Evolutionary conservation across 1,140 invertebrate species (phyloP).

Genomic region (Pseudomyrmex pallidus): DNA sequence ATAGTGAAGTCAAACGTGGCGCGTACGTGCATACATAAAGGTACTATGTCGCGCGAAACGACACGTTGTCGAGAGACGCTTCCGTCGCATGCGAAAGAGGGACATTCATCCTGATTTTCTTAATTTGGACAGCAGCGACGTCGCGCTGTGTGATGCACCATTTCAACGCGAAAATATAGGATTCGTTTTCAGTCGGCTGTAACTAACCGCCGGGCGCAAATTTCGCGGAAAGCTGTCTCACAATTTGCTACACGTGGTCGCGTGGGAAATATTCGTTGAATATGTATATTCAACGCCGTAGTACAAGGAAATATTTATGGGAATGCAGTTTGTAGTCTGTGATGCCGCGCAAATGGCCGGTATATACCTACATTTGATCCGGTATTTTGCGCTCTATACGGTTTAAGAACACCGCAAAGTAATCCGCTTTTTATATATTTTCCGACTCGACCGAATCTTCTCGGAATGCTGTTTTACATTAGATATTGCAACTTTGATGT

Average conservation of each 20-base stretch:
- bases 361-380: conserved; percentile 7
- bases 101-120: conserved; percentile 14
- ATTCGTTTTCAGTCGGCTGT: conserved; percentile 10
- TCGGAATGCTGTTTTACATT: conserved; percentile 22
- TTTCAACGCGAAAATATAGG: conserved; percentile 33
- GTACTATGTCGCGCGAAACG: conserved; percentile 21
- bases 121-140: background rate
- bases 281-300: conserved; percentile 8
- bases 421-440: conserved; percentile 33
- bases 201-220: conserved; percentile 35
- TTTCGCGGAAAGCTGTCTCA: conserved; percentile 38
- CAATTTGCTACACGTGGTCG: conserved; percentile 35
- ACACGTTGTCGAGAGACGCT: background rate
- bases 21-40: background rate
- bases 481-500: background rate
- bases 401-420: conserved; percentile 36
- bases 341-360: conserved; percentile 19
- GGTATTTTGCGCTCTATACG: conserved; percentile 23
- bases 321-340: conserved; percentile 29
- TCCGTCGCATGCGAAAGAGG: background rate
- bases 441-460: conserved; percentile 40
- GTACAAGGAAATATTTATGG: conserved; percentile 28
- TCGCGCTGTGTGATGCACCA: background rate
- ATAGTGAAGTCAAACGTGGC: conserved; percentile 7
- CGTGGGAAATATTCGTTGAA: background rate